These are phyloP conservation scores for Pachyramphus minor DNA, from an alignment of 2,113 vertebrate genomes.

Conservation along the genomic window DNA sequence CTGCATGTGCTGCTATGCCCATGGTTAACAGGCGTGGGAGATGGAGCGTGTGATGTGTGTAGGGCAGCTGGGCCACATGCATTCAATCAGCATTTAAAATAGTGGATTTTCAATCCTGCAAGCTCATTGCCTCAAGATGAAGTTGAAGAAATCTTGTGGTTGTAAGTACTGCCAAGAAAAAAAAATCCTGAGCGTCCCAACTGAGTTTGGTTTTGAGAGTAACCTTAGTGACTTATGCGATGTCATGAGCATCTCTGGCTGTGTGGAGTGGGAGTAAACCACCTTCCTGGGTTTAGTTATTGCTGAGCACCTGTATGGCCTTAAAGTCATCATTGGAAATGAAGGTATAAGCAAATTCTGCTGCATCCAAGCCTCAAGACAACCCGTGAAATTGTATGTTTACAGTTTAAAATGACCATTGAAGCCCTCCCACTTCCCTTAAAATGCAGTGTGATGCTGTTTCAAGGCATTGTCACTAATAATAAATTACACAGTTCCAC, in stretches of 20 bases:
- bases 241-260: background rate
- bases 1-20: background rate
- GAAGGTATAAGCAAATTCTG: background rate
- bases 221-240: background rate
- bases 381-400: background rate
- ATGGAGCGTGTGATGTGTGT: background rate
- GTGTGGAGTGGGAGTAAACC: background rate
- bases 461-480: background rate
- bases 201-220: background rate
- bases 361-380: background rate
- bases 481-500: background rate
- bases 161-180: background rate
- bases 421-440: background rate
- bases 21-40: background rate
- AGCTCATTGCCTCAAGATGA: background rate
- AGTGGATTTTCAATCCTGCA: background rate
- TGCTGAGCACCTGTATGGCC: background rate
- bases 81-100: conserved; percentile 21
- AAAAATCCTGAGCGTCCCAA: background rate
- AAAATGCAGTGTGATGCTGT: background rate
- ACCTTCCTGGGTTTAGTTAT: background rate
- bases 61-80: background rate
- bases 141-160: background rate
- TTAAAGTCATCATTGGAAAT: background rate
- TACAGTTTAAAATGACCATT: background rate